Evolutionary conservation across 92 coral and sea anemone species (phyloP), one percentile per base, ranked within the genome.

Genomic region (Montipora capitata): DNA sequence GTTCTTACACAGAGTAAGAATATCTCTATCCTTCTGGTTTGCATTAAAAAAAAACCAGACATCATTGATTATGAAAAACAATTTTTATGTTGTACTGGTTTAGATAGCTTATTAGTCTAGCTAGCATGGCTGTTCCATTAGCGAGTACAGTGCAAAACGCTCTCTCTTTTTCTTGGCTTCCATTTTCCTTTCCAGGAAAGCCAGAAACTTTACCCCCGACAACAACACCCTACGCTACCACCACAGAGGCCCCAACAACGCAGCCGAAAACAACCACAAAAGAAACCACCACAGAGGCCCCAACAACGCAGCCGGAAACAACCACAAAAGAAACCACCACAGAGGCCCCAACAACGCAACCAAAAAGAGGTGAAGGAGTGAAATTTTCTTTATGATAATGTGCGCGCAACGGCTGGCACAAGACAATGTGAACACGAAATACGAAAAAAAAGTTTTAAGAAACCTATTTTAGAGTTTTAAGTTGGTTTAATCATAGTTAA

Each of bases 271-370:
- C 75, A 40, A 78, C 83, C 42, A 79, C 72, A 12, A 9, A 17
- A 38, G 8, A 58, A 9, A 44, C 83, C 4, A 78, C 80, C 18
- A 76, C 80, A 56, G 65, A 54, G 27, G 9, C 74, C 64, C 70
- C 76, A 38, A 80, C 85, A 14, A 80, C 85, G 40, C 41, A 49
- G 13, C 48, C 67, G 1, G 8, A 57, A 4, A 38, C 49, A 1
- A 80, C 85, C 1, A 80, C 85, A 2, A 70, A 79, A 8, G 48
- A 44, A 0, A 66, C 64, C 27, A 66, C 85, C 17, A 51, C 65
- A 14, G 48, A 80, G 54, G 12, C 65, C 1, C 58, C 64, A 16
- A 68, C 85, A 7, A 62, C 82, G 10, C 12, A 17, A 16, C 2
- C 72, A 4, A 48, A 0, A 40, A 27, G 35, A 27, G 35, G 35